Evolutionary conservation across 2,888 invertebrate genomes (phyloP).

Genomic region (Melieria crassipennis): DNA sequence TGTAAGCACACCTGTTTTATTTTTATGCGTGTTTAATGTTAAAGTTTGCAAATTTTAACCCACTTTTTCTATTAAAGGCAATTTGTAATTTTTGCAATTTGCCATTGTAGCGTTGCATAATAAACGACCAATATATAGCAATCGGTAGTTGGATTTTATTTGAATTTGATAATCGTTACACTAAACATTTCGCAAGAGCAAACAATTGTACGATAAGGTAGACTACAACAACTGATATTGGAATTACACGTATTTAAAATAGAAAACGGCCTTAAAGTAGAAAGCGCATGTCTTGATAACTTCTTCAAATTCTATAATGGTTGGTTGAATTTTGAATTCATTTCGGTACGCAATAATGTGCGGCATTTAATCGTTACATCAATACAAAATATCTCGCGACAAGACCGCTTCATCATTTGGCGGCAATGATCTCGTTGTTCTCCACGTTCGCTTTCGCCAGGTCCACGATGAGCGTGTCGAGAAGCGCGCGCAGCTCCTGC

Average conservation of each 20-base stretch:
- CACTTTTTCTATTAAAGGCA: not conserved
- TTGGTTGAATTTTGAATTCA: not conserved
- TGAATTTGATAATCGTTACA: slow-evolving; percentile 11
- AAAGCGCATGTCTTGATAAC: slow-evolving; percentile 8
- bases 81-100: no score
- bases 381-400: not conserved
- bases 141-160: slow-evolving; percentile 17
- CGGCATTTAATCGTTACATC: not conserved
- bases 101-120: not conserved
- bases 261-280: slow-evolving; percentile 11
- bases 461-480: slow-evolving; percentile 56
- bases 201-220: slow-evolving; percentile 22
- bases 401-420: slow-evolving; percentile 36
- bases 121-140: not conserved
- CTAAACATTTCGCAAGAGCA: slow-evolving; percentile 12
- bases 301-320: not conserved
- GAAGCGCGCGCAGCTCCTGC: slow-evolving; percentile 58
- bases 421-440: slow-evolving; percentile 33
- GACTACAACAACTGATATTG: slow-evolving; percentile 24
- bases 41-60: slow-evolving; percentile 5
- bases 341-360: not conserved
- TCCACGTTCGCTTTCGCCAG: slow-evolving; percentile 50
- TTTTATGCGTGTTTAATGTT: not conserved
- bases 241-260: slow-evolving; percentile 11
- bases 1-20: not conserved